Percentiles rank a stretch among this genome's conserved stretches.
These are phyloP conservation scores for Trichogramma pretiosum DNA, from an alignment of 1,140 invertebrate genomes.

Conservation along the genomic window DNA sequence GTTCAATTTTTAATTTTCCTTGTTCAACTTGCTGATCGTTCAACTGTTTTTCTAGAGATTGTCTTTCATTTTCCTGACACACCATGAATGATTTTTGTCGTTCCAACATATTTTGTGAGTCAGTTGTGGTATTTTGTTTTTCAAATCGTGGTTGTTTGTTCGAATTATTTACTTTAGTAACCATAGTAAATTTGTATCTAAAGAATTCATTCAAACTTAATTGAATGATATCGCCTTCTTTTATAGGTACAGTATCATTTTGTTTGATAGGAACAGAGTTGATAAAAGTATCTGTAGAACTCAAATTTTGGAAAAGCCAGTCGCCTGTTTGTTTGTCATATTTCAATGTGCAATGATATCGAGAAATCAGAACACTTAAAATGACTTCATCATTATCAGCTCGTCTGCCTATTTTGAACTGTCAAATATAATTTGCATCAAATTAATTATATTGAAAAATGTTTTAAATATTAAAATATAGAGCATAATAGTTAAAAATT, in stretches of 20 bases:
- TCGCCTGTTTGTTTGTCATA: constrained; percentile 27
- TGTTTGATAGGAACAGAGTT: constrained; percentile 39
- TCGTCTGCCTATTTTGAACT: constrained; percentile 48
- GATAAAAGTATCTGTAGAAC: constrained; percentile 43
- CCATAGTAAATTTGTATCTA: constrained; percentile 39
- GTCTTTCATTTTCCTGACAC: constrained; percentile 41
- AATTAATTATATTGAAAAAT: too few species aligned
- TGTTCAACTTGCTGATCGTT: constrained; percentile 44
- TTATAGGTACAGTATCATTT: constrained; percentile 30
- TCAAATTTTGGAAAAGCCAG: constrained; percentile 41
- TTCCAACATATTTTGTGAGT: constrained; percentile 38
- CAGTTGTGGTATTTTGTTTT: constrained; percentile 22
- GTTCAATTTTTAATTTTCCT: constrained; percentile 39
- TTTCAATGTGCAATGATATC: constrained; percentile 45
- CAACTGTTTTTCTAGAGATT: constrained; percentile 41
- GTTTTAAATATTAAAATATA: too few species aligned
- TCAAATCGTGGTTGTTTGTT: constrained; percentile 41
- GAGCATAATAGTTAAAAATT: too few species aligned
- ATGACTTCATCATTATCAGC: constrained; percentile 41
- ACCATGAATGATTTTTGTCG: constrained; percentile 46
- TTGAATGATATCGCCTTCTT: constrained; percentile 43
- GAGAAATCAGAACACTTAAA: constrained; percentile 43
- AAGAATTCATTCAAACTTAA: constrained; percentile 41
- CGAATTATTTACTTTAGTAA: constrained; percentile 19
- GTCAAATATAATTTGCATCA: too few species aligned